These are phyloP conservation scores for Stenopsyche tienmushanensis DNA, from an alignment of 1,140 invertebrate genomes.

Conservation along the genomic window DNA sequence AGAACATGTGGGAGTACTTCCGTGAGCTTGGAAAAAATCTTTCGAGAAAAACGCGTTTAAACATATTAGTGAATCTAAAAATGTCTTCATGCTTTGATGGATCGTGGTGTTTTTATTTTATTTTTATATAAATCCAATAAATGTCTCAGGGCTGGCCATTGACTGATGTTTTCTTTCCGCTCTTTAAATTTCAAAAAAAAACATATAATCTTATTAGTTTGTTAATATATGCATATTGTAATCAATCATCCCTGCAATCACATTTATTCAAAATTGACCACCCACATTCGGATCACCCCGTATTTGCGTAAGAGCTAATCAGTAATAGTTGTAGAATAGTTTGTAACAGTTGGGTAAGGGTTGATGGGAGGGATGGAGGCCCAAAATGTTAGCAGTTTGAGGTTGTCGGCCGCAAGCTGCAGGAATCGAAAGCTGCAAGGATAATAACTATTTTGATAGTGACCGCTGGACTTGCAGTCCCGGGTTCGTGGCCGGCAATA, in stretches of 20 bases:
- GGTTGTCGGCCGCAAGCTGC: constrained; percentile 8
- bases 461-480: constrained; percentile 13
- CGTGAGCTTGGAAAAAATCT: no score
- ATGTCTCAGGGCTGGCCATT: background rate
- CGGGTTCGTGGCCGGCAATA: constrained; percentile 2
- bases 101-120: no score
- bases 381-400: background rate
- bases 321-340: constrained; percentile 1
- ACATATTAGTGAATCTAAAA: no score
- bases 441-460: constrained; percentile 28
- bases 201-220: background rate
- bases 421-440: constrained; percentile 24
- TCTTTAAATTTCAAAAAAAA: background rate
- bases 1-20: no score
- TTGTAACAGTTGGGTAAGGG: background rate
- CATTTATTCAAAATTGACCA: background rate
- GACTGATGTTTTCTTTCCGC: background rate
- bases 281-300: background rate
- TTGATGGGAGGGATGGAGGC: background rate
- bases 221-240: background rate
- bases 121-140: background rate
- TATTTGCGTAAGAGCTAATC: constrained; percentile 1
- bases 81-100: no score
- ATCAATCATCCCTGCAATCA: background rate
- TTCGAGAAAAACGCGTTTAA: no score